Evolutionary conservation across 2,113 vertebrate genomes (phyloP).

Genomic region (Narcine bancroftii): DNA sequence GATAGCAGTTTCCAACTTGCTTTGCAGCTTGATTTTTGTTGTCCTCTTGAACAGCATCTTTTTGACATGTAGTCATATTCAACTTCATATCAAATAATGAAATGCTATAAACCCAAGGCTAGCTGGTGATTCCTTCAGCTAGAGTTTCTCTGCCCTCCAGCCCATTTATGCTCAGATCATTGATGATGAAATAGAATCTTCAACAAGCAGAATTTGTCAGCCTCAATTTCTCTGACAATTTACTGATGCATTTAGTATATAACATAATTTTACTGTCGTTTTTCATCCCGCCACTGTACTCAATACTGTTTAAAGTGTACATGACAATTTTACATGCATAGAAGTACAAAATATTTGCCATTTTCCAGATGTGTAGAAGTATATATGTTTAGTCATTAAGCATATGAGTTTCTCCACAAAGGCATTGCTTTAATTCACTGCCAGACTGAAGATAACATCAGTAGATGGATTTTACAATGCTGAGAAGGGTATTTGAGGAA

Average conservation of each 20-base stretch:
- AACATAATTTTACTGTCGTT: no score
- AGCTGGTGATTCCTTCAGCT: background rate
- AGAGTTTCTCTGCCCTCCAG: background rate
- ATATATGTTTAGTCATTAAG: background rate
- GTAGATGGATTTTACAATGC: background rate
- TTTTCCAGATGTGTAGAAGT: background rate
- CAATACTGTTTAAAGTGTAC: background rate
- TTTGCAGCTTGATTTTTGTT: no score
- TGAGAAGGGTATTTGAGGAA: slow-evolving; percentile 22
- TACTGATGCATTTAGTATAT: background rate
- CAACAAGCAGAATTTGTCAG: no score
- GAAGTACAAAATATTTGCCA: background rate
- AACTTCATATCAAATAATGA: background rate
- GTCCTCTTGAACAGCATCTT: background rate
- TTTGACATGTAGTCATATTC: background rate
- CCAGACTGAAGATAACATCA: slow-evolving; percentile 6
- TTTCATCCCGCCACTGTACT: background rate
- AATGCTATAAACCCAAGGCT: background rate
- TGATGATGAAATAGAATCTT: background rate
- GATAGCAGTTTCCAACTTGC: no score
- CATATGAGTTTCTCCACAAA: background rate
- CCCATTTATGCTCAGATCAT: background rate
- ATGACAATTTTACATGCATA: background rate
- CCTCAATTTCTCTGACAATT: background rate
- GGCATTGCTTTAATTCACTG: slow-evolving; percentile 7